Evolutionary conservation across 2,113 vertebrate genomes (phyloP).

Genomic region (Lophius piscatorius): DNA sequence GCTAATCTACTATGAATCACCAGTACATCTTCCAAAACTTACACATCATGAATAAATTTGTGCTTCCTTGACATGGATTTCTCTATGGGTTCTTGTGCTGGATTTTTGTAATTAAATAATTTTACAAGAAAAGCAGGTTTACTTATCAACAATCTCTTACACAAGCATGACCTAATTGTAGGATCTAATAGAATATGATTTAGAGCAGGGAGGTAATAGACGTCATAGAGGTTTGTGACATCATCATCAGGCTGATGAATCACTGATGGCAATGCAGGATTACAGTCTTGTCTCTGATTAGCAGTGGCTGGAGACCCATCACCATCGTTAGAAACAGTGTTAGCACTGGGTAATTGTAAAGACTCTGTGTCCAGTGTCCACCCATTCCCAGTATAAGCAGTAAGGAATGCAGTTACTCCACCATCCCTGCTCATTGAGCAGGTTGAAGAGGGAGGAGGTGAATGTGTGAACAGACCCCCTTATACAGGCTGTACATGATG

Average conservation of each 20-base stretch:
- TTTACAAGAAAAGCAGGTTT: background rate
- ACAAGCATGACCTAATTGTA: background rate
- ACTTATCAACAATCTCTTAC: background rate
- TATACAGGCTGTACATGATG: conserved; percentile 80
- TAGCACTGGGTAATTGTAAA: conserved; percentile 49
- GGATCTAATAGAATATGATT: background rate
- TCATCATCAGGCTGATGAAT: conserved; percentile 76
- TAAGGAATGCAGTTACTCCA: conserved; percentile 16
- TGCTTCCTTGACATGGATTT: background rate
- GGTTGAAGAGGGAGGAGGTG: conserved; percentile 75
- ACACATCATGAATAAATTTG: background rate
- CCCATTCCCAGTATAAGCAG: conserved; percentile 39
- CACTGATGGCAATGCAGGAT: conserved; percentile 56
- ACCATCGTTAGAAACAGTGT: conserved; percentile 20
- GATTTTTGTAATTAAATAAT: background rate
- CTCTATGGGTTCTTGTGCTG: background rate
- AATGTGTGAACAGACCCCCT: conserved; percentile 81
- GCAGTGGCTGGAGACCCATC: conserved; percentile 18
- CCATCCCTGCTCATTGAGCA: conserved; percentile 18
- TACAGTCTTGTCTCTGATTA: conserved; percentile 33
- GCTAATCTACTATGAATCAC: background rate
- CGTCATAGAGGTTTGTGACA: conserved; percentile 84
- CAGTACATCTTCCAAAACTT: background rate
- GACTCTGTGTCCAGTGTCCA: conserved; percentile 76
- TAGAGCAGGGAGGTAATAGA: background rate